Base-by-base conservation (phyloP, 1,140 invertebrate genomes). In the Trichomalopsis sarcophagae region DNA sequence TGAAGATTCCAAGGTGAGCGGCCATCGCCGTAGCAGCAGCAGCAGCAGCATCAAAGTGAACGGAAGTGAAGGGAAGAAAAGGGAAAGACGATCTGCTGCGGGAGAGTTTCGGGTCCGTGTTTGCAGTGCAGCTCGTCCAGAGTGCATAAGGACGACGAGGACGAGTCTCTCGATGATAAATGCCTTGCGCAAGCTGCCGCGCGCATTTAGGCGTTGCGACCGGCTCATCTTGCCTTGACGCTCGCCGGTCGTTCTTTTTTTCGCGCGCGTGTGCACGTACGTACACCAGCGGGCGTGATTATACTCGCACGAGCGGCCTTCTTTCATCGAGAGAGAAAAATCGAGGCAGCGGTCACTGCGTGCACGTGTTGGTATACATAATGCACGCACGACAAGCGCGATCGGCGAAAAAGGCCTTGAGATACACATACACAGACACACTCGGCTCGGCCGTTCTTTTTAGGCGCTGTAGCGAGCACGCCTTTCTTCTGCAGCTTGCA, bases 141-240 rank as follows among this genome's bases (percentile, higher is more conserved):
- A 13, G 27, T 27, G 69, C 69, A 33, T 68, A 80, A 80, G 78
- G 78, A 80, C 78, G 30, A 66, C 76, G 66, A 71, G 79, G 36
- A 81, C 11, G 69, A 74, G 21, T 6, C n/a, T 11, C 9, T 13
- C 69, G 71, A 76, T 78, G 82, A 79, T 71, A 73, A 78, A 62
- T 30, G 44, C 44, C 13, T 84, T 69, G 74, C 23, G 55, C 82
- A 69, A 78, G 30, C 7, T 27, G 33, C 66, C 9, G 27, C 27
- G 50, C 50, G 27, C 14, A 27, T 69, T 81, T 81, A 4, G 40
- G 27, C 50, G 44, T 21, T 17, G 27, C 78, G 79, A 74, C 2
- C 81, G 66, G 44, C 78, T 74, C 84, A 85, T 85, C 84, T 81
- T n/a, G 84, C 79, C 84, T 85, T 81, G 84, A 55, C 71, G 69